Percentiles rank a stretch among this genome's conserved stretches.
Conservation (phyloP, 2,888 invertebrate genomes). For the Uropetala carovei region DNA sequence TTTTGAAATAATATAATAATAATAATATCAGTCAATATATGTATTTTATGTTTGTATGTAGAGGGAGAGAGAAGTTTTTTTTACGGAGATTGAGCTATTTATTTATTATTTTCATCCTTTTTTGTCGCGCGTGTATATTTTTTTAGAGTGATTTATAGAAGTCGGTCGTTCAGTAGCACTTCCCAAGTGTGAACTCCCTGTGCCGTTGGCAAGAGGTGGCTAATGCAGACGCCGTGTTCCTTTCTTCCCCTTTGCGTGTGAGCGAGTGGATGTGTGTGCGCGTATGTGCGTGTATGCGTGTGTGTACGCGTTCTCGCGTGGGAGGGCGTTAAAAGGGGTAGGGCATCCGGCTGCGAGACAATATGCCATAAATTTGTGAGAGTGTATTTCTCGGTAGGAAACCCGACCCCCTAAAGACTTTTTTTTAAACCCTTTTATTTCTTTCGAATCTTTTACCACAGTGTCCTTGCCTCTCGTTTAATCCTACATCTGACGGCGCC, state of each 20-base stretch:
- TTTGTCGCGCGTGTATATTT: not conserved
- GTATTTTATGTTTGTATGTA: too few species aligned
- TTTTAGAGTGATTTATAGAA: slow-evolving; percentile 4
- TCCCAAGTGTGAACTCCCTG: not conserved
- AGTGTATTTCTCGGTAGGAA: not conserved
- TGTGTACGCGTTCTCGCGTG: not conserved
- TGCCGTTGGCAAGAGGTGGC: not conserved
- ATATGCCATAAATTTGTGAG: not conserved
- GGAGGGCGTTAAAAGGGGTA: not conserved
- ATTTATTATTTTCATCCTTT: too few species aligned
- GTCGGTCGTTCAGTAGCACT: not conserved
- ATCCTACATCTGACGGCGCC: not conserved
- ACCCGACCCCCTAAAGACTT: not conserved
- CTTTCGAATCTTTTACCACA: not conserved
- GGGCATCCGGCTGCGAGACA: not conserved
- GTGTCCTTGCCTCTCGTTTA: not conserved
- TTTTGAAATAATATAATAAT: too few species aligned
- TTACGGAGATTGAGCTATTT: too few species aligned
- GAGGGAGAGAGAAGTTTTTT: too few species aligned
- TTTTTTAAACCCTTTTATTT: not conserved
- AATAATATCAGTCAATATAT: too few species aligned
- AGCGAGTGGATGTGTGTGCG: not conserved
- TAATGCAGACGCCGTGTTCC: not conserved
- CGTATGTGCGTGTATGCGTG: not conserved
- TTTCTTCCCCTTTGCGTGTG: not conserved